Conservation (phyloP, 2,888 invertebrate genomes). For the Mesorhabditis belari region DNA sequence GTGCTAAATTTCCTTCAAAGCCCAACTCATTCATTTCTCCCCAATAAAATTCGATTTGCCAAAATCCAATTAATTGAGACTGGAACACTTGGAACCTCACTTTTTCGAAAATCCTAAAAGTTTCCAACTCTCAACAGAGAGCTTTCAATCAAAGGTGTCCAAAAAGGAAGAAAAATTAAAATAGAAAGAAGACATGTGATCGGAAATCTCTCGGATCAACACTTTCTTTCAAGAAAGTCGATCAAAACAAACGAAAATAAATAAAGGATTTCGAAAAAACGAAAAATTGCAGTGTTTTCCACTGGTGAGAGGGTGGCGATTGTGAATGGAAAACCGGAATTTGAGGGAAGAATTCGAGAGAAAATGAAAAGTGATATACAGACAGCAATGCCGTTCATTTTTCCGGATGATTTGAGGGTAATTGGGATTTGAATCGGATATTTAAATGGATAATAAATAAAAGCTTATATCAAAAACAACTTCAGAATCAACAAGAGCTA, state of each 20-base stretch:
- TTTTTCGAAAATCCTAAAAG: too few relatives aligned
- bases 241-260: too few relatives aligned
- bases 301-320: background rate
- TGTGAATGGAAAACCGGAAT: background rate
- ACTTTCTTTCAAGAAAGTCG: too few relatives aligned
- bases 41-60: background rate
- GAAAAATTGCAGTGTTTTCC: background rate
- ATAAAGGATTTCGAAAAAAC: background rate
- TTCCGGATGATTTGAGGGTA: background rate
- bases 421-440: background rate
- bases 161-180: too few relatives aligned
- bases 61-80: background rate
- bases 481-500: background rate
- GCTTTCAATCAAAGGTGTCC: too few relatives aligned
- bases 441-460: background rate
- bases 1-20: background rate
- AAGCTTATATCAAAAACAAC: background rate
- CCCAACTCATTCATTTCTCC: background rate
- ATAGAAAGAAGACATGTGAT: too few relatives aligned
- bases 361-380: background rate
- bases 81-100: too few relatives aligned
- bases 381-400: background rate
- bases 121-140: too few relatives aligned
- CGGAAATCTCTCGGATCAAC: too few relatives aligned
- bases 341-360: background rate